Conservation (phyloP, 92 coral and sea anemone species). For the Diadumene lineata region DNA sequence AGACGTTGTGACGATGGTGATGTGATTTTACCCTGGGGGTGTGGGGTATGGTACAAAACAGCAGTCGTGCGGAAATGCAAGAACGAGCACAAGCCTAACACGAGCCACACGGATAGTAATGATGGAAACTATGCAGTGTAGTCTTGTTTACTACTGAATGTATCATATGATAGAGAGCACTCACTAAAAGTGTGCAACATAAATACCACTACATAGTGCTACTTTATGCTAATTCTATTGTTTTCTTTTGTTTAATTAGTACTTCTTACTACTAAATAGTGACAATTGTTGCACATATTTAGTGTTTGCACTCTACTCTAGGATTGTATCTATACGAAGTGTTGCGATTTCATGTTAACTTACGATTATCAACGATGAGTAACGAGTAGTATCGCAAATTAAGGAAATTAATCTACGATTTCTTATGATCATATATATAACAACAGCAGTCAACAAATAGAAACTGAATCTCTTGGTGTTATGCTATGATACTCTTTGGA, state of each 20-base stretch:
- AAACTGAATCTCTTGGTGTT: too few relatives aligned
- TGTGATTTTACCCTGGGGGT: neutral
- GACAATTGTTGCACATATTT: too few relatives aligned
- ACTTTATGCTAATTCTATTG: too few relatives aligned
- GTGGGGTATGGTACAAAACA: neutral
- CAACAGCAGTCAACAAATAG: too few relatives aligned
- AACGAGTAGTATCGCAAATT: neutral
- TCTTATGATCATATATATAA: neutral
- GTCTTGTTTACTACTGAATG: neutral
- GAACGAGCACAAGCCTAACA: neutral
- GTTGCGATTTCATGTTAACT: too few relatives aligned
- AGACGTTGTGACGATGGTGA: constrained; percentile 18
- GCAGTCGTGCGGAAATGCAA: neutral
- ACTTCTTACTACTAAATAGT: too few relatives aligned
- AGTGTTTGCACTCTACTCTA: too few relatives aligned
- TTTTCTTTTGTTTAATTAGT: too few relatives aligned
- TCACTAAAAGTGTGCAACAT: too few relatives aligned
- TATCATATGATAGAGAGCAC: neutral
- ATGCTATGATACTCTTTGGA: too few relatives aligned
- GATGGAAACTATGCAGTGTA: constrained; percentile 8
- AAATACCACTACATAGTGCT: too few relatives aligned
- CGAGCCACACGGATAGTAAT: neutral
- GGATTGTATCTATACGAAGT: too few relatives aligned
- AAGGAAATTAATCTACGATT: neutral
- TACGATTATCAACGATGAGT: neutral